phyloP scores from a whole-genome alignment of 2,113 vertebrate genomes.

The Petroica traversi region DNA sequence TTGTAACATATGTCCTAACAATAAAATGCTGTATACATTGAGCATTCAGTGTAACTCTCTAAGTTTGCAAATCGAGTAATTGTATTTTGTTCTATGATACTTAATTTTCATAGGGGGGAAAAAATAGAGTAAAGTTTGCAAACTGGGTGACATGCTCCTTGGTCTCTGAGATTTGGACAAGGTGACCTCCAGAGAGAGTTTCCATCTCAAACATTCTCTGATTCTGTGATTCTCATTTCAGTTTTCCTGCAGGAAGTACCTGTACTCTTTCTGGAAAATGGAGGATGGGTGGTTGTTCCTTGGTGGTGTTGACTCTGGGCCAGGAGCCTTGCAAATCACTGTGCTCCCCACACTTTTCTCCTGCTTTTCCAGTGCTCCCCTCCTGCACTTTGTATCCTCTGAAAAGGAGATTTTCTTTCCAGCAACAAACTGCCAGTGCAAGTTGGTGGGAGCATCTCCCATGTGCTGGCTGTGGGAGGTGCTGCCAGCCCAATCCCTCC shows the following conservation, averaged over 20 bases:
- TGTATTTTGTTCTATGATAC: neutral
- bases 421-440: no score
- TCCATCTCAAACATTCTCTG: neutral
- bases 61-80: neutral
- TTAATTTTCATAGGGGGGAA: neutral
- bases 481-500: neutral
- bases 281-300: fast-evolving
- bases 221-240: neutral
- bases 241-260: neutral
- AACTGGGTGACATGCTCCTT: neutral
- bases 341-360: neutral
- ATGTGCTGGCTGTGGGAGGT: fast-evolving
- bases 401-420: neutral
- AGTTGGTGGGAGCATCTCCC: neutral
- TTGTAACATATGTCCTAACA: conserved; percentile 68
- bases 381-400: neutral
- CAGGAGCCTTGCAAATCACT: neutral
- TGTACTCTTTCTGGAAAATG: neutral
- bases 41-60: neutral
- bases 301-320: neutral
- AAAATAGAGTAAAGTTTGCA: neutral
- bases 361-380: neutral
- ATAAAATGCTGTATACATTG: conserved; percentile 66
- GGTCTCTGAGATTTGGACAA: neutral
- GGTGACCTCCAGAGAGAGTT: neutral